phyloP scores from a whole-genome alignment of 2,113 vertebrate genomes.

The Plecturocebus donacophilus region DNA sequence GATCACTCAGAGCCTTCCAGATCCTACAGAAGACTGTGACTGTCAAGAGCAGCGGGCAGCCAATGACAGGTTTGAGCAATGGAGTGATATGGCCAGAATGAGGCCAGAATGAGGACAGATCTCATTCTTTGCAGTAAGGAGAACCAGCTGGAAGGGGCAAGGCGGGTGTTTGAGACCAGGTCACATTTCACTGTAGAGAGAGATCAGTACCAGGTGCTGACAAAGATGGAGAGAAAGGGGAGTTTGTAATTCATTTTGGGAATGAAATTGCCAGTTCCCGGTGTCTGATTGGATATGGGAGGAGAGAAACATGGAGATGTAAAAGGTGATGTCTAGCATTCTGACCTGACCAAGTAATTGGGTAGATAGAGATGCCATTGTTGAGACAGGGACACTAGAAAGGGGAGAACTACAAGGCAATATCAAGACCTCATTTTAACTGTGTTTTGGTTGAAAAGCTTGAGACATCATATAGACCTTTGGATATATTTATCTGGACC shows the following conservation, averaged over 20 bases:
- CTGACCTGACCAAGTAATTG: not conserved
- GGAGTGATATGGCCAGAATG: no score
- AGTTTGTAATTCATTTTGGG: not conserved
- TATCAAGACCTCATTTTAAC: not conserved
- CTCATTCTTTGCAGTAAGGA: not conserved
- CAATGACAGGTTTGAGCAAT: not conserved
- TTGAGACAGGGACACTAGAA: not conserved
- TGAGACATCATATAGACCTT: not conserved
- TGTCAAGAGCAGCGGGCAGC: not conserved
- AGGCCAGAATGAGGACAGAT: no score
- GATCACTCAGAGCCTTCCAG: not conserved
- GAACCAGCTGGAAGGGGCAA: not conserved
- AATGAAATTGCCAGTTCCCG: not conserved
- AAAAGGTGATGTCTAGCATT: not conserved
- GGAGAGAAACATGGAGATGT: not conserved
- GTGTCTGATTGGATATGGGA: not conserved
- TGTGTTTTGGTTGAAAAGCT: not conserved
- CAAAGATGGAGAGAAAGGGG: not conserved
- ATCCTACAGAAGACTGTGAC: not conserved
- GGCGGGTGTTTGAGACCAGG: not conserved
- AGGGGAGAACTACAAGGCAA: not conserved
- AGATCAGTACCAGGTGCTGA: not conserved
- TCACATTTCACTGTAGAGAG: not conserved
- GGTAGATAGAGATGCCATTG: not conserved
- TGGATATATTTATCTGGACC: not conserved